Conservation (phyloP, 2,797 vertebrate genomes). For the Premnoplex brunnescens region DNA sequence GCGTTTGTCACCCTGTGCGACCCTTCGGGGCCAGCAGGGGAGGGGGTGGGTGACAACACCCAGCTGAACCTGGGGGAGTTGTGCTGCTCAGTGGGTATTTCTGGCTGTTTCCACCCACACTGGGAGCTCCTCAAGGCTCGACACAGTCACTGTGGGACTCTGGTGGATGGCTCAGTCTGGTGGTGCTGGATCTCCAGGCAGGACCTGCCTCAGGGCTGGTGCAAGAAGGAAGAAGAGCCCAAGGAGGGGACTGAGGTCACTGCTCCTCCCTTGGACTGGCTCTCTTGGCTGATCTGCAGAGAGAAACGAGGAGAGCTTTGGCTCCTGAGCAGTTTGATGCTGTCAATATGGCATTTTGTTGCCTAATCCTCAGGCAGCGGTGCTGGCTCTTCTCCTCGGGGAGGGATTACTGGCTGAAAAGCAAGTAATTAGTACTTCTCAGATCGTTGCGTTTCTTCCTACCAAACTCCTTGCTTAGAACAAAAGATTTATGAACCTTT, state of each 20-base stretch:
- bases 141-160: background rate
- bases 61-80: background rate
- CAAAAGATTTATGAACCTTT: background rate
- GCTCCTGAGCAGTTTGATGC: background rate
- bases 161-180: background rate
- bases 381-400: background rate
- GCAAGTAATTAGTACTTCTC: background rate
- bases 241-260: fast-evolving
- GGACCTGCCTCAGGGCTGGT: background rate
- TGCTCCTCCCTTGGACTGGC: background rate
- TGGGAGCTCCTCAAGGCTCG: background rate
- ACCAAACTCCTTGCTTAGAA: background rate
- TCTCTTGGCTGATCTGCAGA: background rate
- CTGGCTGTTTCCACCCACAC: fast-evolving
- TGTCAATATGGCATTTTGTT: background rate
- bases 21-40: background rate
- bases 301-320: background rate
- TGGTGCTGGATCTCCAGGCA: background rate
- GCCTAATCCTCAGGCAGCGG: background rate
- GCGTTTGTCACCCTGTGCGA: background rate
- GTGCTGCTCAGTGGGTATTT: background rate
- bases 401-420: background rate
- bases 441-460: background rate
- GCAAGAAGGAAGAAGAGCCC: background rate
- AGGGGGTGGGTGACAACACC: background rate